Base-by-base conservation (phyloP, 2,888 invertebrate species). In the Celastrina argiolus region DNA sequence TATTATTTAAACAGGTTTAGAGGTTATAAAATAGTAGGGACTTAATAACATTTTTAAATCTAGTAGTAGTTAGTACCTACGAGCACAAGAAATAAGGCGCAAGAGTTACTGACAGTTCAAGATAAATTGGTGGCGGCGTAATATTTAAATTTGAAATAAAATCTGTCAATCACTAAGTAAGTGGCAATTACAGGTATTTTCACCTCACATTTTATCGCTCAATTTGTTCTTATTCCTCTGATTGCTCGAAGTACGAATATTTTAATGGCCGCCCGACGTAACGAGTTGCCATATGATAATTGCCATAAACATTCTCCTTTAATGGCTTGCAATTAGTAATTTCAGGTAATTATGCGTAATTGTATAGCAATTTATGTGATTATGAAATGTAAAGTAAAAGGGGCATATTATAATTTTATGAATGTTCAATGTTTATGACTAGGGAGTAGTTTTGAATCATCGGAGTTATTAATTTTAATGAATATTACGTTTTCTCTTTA, bases 101-200 rank as follows among this genome's bases (percentile, higher is more conserved):
- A 51, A 26, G 12, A 51, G 12, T 12, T 51, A 51, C 51, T 51
- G 51, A 51, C 22, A 14, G 22, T 14, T 12, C 5, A 22, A 51
- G 51, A 51, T 51, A 51, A 51, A 51, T 51, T 12, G 22, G 14
- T 51, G 51, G 51, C 45, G 18, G 42, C 18, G 45, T 45, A 51
- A 51, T 8, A 51, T 51, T 51, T 51, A 51, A 22, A 51, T 51
- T 12, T 6, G 14, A 26, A 26, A 51, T 51, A 51, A 45, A 45
- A 51, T 10, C 51, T 14, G 51, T 22, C 51, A 51, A 51, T 51
- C 51, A 51, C 51, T 51, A 51, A 51, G 51, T 51, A 51, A 51
- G 51, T 51, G 51, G 22, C 51, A 26, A 51, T 51, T 51, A 51
- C 22, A 22, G 51, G 51, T 22, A 10, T 51, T 51, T 36, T 51